Evolutionary conservation across 2,888 invertebrate genomes (phyloP), one percentile per base, ranked within the genome.

Genomic region (Sipunculus nudus): DNA sequence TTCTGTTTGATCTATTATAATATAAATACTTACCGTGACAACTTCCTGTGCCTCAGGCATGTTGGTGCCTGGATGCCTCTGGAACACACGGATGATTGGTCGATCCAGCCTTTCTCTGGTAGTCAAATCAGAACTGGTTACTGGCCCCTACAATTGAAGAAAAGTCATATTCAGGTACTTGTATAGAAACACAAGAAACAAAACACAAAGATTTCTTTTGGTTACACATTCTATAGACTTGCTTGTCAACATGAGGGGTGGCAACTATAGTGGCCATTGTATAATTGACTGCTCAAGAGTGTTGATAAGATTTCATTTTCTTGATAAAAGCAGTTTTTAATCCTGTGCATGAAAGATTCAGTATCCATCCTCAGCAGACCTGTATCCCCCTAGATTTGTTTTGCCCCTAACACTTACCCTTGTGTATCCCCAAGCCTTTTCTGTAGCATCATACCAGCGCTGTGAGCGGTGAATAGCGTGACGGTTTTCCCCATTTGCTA

Each of bases 1-100:
- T n/a, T n/a, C n/a, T n/a, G n/a, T n/a, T n/a, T n/a, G n/a, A n/a
- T n/a, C n/a, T n/a, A n/a, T n/a, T n/a, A n/a, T n/a, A n/a, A n/a
- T n/a, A n/a, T n/a, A n/a, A n/a, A n/a, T n/a, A 62, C 69, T 54
- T 65, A 83, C 82, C 73, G 71, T 70, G 58, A 80, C 76, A 26
- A 81, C 74, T 41, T 81, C 77, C 65, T 79, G 79, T 13, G 84
- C 77, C 64, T 83, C 84, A 4, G 83, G 82, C 40, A 84, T 61
- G 65, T 83, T 81, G 48, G 76, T 81, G 26, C 84, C 84, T 26
- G 82, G 81, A 66, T 84, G 84, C 55, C 80, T 65, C 68, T 84
- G 83, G 72, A 77, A 81, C 21, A 80, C 75, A 8, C 72, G 67
- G 31, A 83, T 76, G 55, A 82, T 70, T 16, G 84, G 84, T 10